Evolutionary conservation across 2,113 vertebrate genomes (phyloP).

Genomic region (Mesocricetus auratus): DNA sequence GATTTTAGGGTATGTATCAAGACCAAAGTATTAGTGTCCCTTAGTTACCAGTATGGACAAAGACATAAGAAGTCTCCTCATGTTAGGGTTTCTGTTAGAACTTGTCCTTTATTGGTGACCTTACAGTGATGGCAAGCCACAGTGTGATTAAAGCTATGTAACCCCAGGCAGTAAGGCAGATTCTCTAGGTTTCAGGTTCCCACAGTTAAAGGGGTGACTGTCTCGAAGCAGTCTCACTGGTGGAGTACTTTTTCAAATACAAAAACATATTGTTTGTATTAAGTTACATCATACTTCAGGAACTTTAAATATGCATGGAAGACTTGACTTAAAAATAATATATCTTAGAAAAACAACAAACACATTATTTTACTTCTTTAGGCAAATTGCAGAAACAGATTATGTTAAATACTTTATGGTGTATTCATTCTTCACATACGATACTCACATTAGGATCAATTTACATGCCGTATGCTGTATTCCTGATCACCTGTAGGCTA

Average conservation of each 20-base stretch:
- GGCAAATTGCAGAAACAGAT: not conserved
- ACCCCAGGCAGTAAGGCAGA: not conserved
- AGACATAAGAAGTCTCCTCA: not conserved
- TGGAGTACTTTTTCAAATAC: not conserved
- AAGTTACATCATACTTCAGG: not conserved
- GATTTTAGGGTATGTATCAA: not conserved
- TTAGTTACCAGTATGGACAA: not conserved
- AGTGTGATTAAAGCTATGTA: not conserved
- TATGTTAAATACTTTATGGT: not conserved
- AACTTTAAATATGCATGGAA: not conserved
- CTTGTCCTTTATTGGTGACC: not conserved
- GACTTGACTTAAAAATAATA: not conserved
- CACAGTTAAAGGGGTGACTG: not conserved
- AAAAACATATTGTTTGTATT: not conserved
- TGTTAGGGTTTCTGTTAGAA: not conserved
- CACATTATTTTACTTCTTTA: not conserved
- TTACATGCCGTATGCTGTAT: not conserved
- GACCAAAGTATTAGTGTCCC: not conserved
- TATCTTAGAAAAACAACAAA: not conserved
- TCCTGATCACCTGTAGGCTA: not conserved
- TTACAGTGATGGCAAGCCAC: not conserved
- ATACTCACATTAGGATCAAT: not conserved
- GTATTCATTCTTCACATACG: not conserved
- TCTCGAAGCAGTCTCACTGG: not conserved
- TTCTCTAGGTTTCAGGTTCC: not conserved